Evolutionary conservation across 2,888 invertebrate genomes (phyloP).

Genomic region (Dusona sp.): DNA sequence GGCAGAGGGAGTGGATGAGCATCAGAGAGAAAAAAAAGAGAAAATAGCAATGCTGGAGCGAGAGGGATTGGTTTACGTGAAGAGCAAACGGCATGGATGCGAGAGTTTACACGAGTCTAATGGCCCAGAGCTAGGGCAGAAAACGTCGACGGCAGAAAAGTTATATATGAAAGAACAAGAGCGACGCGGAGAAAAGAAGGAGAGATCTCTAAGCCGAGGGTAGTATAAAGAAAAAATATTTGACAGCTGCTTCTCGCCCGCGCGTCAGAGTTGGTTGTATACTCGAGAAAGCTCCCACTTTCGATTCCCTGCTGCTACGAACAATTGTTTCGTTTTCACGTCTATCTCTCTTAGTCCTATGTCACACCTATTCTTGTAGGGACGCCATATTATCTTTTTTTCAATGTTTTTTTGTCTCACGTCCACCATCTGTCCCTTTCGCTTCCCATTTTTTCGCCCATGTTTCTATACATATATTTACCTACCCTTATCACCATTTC

Average conservation of each 20-base stretch:
- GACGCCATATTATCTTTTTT: slow-evolving; percentile 11
- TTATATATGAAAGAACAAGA: slow-evolving; percentile 8
- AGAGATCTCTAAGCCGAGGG: slow-evolving; percentile 13
- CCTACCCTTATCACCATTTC: slow-evolving; percentile 50
- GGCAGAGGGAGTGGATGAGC: slow-evolving; percentile 47
- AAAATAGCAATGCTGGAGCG: slow-evolving; percentile 40
- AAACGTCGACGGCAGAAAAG: slow-evolving; percentile 36
- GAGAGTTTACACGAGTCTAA: slow-evolving; percentile 67
- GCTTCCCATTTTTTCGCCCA: neutral
- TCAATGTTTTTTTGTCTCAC: slow-evolving; percentile 42
- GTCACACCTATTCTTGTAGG: neutral
- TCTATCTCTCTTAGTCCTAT: slow-evolving; percentile 12
- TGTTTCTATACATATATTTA: neutral
- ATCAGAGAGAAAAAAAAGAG: slow-evolving; percentile 9
- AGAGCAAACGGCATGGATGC: slow-evolving; percentile 48
- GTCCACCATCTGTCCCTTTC: slow-evolving; percentile 34
- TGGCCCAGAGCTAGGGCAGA: slow-evolving; percentile 52
- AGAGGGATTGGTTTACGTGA: slow-evolving; percentile 31
- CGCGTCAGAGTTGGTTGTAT: slow-evolving; percentile 22
- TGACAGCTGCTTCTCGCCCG: slow-evolving; percentile 59
- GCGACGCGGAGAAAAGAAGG: neutral
- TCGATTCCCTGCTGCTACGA: slow-evolving; percentile 29
- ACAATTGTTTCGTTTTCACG: slow-evolving; percentile 39
- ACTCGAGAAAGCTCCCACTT: slow-evolving; percentile 46
- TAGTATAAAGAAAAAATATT: slow-evolving; percentile 54